Evolutionary conservation across 2,888 invertebrate species (phyloP).

Genomic region (Xiphydria camelus): DNA sequence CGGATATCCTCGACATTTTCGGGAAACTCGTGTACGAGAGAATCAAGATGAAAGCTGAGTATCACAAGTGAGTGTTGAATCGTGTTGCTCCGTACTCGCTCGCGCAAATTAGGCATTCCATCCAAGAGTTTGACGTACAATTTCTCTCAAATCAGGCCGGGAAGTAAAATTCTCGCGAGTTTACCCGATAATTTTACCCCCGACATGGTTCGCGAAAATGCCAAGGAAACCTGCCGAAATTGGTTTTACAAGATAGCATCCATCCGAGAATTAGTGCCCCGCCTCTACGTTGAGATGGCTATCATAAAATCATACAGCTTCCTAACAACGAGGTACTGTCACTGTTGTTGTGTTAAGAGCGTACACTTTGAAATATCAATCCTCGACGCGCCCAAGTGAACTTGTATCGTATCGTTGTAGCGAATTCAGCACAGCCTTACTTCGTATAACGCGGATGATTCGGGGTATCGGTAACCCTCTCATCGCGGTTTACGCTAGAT

Average conservation of each 20-base stretch:
- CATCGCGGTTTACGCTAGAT: slow-evolving; percentile 86
- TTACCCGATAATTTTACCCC: slow-evolving; percentile 74
- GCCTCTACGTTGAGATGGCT: slow-evolving; percentile 93
- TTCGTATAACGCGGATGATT: slow-evolving; percentile 81
- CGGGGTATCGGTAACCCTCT: slow-evolving; percentile 94
- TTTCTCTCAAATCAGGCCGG: slow-evolving; percentile 56
- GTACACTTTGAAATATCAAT: neutral
- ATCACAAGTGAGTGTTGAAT: slow-evolving; percentile 61
- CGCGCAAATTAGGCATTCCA: neutral
- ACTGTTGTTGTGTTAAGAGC: neutral
- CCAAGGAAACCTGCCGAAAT: slow-evolving; percentile 95
- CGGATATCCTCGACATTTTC: slow-evolving; percentile 94
- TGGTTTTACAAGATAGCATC: slow-evolving; percentile 99
- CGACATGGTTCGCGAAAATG: slow-evolving; percentile 79
- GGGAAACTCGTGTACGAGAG: slow-evolving; percentile 87
- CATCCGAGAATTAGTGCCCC: slow-evolving; percentile 90
- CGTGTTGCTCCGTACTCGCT: slow-evolving; percentile 8
- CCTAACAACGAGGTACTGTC: slow-evolving; percentile 68
- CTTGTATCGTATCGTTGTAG: slow-evolving; percentile 54
- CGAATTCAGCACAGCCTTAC: slow-evolving; percentile 74
- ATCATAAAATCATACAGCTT: slow-evolving; percentile 89
- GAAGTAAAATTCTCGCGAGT: slow-evolving; percentile 59
- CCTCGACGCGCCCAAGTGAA: neutral
- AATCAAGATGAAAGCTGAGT: slow-evolving; percentile 74
- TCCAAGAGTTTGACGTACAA: slow-evolving; percentile 13